Conservation (phyloP, 2,797 vertebrate species). For the Merluccius polli region DNA sequence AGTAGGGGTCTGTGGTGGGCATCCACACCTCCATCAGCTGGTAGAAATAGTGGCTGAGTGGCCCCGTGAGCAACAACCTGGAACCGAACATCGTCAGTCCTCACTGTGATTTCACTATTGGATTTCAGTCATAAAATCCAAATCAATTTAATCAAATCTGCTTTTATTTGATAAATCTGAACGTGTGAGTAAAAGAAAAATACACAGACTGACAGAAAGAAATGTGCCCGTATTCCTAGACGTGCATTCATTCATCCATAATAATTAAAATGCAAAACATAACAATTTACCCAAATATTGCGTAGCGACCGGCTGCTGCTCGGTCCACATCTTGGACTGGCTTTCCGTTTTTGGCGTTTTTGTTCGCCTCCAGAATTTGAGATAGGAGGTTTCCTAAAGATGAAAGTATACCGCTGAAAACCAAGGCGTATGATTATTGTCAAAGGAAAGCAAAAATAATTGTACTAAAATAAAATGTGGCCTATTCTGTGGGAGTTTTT, state of each 20-base stretch:
- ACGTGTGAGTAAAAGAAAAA: not conserved
- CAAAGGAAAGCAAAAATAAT: not conserved
- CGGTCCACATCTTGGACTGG: conserved; percentile 58
- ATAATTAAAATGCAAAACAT: not conserved
- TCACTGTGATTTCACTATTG: not conserved
- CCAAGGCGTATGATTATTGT: not conserved
- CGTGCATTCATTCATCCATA: not conserved
- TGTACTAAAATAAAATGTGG: not conserved
- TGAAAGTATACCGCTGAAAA: conserved; percentile 80
- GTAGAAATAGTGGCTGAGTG: conserved; percentile 84
- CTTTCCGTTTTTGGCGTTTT: conserved; percentile 56
- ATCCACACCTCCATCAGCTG: conserved; percentile 80
- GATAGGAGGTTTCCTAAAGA: conserved; percentile 84
- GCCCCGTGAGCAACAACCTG: conserved; percentile 83
- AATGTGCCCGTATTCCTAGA: too few relatives aligned
- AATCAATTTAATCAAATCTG: not conserved
- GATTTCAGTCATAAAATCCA: not conserved
- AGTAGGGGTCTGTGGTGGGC: conserved; percentile 71
- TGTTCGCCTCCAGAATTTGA: conserved; percentile 73
- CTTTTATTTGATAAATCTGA: not conserved
- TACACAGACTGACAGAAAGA: too few relatives aligned
- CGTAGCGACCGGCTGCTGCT: conserved; percentile 74
- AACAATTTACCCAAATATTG: conserved; percentile 78
- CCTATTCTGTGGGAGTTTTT: not conserved
- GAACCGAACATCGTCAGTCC: conserved; percentile 3